Percentiles rank a stretch among this genome's conserved stretches.
Conservation (phyloP, 2,113 vertebrate species). For the Macrotis lagotis region DNA sequence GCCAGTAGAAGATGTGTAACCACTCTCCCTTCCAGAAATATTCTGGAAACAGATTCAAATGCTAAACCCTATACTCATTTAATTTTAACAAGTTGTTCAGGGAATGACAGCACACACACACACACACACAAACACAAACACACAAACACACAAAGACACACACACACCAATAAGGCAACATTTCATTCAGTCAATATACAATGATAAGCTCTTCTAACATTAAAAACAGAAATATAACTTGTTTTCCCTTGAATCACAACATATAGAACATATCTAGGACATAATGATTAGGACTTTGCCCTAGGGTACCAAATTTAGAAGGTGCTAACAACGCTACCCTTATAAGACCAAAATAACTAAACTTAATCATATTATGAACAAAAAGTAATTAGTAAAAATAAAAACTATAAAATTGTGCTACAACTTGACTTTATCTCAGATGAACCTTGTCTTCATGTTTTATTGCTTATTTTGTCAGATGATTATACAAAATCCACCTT, state of each 20-base stretch:
- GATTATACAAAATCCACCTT: background rate
- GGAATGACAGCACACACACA: background rate
- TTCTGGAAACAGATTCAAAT: slow-evolving; percentile 5
- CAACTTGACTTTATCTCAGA: background rate
- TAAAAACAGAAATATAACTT: background rate
- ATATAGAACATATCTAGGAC: background rate
- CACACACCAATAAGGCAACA: background rate
- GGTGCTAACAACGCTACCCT: background rate
- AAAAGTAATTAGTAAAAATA: background rate
- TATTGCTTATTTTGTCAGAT: background rate
- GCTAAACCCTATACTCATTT: slow-evolving; percentile 6
- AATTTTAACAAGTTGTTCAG: background rate
- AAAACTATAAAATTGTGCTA: background rate
- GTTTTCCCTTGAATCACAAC: background rate
- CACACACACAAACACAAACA: background rate
- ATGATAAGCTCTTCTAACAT: background rate
- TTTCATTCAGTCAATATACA: background rate
- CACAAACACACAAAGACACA: background rate
- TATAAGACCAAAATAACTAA: background rate
- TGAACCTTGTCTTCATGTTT: background rate
- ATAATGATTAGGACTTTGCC: background rate
- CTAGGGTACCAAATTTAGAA: background rate
- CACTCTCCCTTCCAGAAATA: background rate
- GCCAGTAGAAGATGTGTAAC: background rate
- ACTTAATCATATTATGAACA: background rate